Percentiles rank a stretch among this genome's conserved stretches.
Conservation (phyloP, 2,797 vertebrate genomes). For the Karalla daura region DNA sequence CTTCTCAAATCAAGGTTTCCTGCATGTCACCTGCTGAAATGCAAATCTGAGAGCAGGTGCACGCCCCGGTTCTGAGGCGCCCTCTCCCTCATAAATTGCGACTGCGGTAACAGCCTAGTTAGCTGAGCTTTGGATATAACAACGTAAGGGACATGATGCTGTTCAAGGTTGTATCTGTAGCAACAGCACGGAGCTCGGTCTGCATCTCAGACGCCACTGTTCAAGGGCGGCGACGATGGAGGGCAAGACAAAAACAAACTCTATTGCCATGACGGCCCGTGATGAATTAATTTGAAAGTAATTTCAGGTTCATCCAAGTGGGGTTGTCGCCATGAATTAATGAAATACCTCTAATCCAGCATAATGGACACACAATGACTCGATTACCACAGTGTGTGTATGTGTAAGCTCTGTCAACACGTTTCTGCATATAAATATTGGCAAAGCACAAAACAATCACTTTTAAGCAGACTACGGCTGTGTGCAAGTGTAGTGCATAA, state of each 20-base stretch:
- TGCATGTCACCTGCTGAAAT: slow-evolving; percentile 42
- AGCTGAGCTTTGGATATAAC: slow-evolving; percentile 43
- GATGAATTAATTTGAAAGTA: slow-evolving; percentile 33
- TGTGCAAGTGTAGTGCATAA: too few species aligned
- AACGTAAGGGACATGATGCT: slow-evolving; percentile 36
- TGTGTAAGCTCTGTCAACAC: too few species aligned
- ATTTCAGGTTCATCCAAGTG: slow-evolving; percentile 22
- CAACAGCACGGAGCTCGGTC: slow-evolving; percentile 22
- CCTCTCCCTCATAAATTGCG: slow-evolving; percentile 29
- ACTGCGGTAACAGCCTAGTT: slow-evolving; percentile 4
- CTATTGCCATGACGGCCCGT: slow-evolving; percentile 23
- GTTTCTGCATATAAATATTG: too few species aligned
- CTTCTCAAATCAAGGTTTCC: slow-evolving; percentile 41
- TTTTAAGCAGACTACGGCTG: too few species aligned
- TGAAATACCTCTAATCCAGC: slow-evolving; percentile 5
- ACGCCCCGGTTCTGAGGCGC: neutral
- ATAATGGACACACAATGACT: slow-evolving; percentile 1
- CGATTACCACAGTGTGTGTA: too few species aligned
- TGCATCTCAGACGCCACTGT: slow-evolving; percentile 34
- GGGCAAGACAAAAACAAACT: slow-evolving; percentile 10
- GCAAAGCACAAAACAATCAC: too few species aligned
- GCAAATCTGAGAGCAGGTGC: slow-evolving; percentile 30
- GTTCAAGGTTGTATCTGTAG: slow-evolving; percentile 42
- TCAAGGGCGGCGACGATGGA: slow-evolving; percentile 26
- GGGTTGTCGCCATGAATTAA: slow-evolving; percentile 18